phyloP scores from a whole-genome alignment of 2,113 vertebrate genomes.

The Scatophagus argus region DNA sequence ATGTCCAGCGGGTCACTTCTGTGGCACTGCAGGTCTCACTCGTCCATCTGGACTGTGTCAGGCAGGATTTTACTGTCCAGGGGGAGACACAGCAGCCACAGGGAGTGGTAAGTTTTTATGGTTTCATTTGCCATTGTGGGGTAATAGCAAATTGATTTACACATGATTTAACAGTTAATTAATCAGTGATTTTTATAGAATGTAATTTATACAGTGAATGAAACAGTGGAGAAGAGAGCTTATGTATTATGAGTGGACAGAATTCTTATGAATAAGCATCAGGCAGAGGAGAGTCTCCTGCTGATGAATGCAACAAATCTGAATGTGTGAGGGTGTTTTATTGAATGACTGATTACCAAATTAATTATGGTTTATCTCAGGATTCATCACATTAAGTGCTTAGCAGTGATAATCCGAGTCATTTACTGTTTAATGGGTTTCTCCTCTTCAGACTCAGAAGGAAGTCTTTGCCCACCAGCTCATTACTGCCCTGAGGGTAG shows the following conservation, averaged over 20 bases:
- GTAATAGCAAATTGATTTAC: neutral
- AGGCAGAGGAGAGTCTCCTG: constrained; percentile 36
- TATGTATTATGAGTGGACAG: constrained; percentile 34
- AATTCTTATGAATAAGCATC: constrained; percentile 34
- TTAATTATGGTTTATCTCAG: constrained; percentile 54
- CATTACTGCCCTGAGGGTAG: constrained; percentile 90
- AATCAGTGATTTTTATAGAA: neutral
- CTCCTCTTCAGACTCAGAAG: constrained; percentile 69
- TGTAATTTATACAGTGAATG: neutral
- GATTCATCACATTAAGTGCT: constrained; percentile 52
- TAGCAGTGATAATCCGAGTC: constrained; percentile 46
- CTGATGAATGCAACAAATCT: constrained; percentile 51
- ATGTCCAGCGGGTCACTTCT: constrained; percentile 89
- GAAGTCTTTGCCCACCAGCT: constrained; percentile 87
- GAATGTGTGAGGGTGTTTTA: constrained; percentile 49
- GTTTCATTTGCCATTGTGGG: neutral
- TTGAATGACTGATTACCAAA: constrained; percentile 49
- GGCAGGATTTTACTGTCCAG: constrained; percentile 89
- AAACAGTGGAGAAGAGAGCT: constrained; percentile 1
- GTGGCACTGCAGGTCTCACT: constrained; percentile 83
- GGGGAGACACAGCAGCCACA: constrained; percentile 80
- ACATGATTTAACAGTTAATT: neutral
- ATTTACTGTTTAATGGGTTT: constrained; percentile 55
- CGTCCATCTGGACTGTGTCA: constrained; percentile 88
- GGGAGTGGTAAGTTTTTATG: constrained; percentile 41